Conservation (phyloP, 2,797 vertebrate genomes). For the Acanthornis magna region DNA sequence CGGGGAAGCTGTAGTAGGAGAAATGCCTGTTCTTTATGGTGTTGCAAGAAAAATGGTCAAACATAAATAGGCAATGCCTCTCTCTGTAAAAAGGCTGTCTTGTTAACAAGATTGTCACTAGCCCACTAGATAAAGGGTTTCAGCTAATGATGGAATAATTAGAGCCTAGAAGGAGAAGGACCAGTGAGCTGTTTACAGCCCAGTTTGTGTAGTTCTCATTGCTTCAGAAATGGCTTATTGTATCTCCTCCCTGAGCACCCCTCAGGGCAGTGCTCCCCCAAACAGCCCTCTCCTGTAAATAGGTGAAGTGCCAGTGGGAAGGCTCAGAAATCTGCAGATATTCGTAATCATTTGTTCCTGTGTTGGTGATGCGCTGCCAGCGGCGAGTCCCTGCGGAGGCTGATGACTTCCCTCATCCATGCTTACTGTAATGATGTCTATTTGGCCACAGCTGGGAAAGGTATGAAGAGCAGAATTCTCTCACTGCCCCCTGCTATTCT, state of each 20-base stretch:
- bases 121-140: not conserved
- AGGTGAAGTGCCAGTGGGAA: not conserved
- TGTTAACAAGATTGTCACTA: not conserved
- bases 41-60: not conserved
- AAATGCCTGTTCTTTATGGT: not conserved
- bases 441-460: not conserved
- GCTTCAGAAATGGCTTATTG: not conserved
- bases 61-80: not conserved
- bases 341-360: not conserved
- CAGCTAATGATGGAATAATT: not conserved
- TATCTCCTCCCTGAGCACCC: not conserved
- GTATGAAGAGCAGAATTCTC: not conserved
- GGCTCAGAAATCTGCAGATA: not conserved
- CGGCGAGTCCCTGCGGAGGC: fast-evolving
- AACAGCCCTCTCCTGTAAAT: not conserved
- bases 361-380: fast-evolving
- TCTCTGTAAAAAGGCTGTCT: not conserved
- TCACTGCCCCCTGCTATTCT: not conserved
- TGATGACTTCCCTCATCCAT: not conserved
- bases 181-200: not conserved
- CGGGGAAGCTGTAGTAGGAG: not conserved
- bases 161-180: not conserved
- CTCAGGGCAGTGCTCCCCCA: not conserved
- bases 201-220: not conserved
- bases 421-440: not conserved